Conservation (phyloP, 1,140 invertebrate genomes). For the Ephestia elutella region DNA sequence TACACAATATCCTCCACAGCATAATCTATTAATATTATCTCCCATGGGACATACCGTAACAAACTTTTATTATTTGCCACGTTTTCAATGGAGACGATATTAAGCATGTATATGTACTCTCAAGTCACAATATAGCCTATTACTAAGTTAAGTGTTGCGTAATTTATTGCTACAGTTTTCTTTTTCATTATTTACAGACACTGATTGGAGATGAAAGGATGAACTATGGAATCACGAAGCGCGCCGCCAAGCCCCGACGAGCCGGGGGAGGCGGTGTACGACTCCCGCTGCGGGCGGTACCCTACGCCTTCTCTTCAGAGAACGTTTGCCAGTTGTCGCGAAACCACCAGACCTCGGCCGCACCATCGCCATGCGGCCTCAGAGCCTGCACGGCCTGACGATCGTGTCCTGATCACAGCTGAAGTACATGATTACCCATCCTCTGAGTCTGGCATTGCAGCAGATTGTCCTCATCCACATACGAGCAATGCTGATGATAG, state of each 20-base stretch:
- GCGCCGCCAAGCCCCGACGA: constrained; percentile 72
- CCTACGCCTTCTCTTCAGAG: constrained; percentile 52
- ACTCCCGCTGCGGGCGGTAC: constrained; percentile 50
- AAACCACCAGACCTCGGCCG: constrained; percentile 50
- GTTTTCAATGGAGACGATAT: background rate
- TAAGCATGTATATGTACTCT: no score
- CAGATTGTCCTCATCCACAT: constrained; percentile 60
- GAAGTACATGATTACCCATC: constrained; percentile 73
- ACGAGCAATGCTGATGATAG: constrained; percentile 62
- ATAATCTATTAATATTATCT: constrained; percentile 10
- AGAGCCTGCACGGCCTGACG: constrained; percentile 63
- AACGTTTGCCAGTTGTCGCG: constrained; percentile 58
- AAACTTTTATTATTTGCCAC: background rate
- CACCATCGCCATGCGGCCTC: constrained; percentile 63
- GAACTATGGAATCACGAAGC: constrained; percentile 70
- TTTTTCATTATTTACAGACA: constrained; percentile 45
- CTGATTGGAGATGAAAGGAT: constrained; percentile 60
- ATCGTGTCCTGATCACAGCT: constrained; percentile 65
- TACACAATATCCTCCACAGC: constrained; percentile 20
- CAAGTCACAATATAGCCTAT: background rate
- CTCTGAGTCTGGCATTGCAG: constrained; percentile 69
- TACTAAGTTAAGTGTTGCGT: no score
- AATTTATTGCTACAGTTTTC: constrained; percentile 9
- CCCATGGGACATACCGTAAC: background rate
- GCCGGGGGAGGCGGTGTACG: constrained; percentile 65